Evolutionary conservation across 1,140 invertebrate genomes (phyloP), one percentile per base, ranked within the genome.

Genomic region (Cherax quadricarinatus): DNA sequence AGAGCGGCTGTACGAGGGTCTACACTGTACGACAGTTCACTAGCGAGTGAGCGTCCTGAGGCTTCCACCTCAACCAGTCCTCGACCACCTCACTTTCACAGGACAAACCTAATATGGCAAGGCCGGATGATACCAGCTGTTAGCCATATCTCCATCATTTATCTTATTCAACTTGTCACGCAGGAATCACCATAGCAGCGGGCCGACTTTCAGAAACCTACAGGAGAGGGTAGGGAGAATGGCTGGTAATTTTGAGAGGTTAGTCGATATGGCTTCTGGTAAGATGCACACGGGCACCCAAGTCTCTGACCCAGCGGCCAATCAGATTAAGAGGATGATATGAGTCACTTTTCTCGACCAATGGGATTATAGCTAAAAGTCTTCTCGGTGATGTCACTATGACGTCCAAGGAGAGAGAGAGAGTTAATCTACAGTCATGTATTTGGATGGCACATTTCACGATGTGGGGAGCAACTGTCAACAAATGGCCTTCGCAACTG

Each of bases 111-210:
- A 91, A 91, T 91, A 91, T 91, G 89, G 89, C 89, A 91, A 91
- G 89, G 89, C 89, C 89, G 89, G 89, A 73, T 70, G 89, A 86
- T 91, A 84, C 89, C 89, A 91, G 89, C 89, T 91, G 89, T 91
- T 86, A 49, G 41, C 85, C 78, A 82, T 81, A 86, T 87, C 73
- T 86, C 70, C n/a, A 6, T 70, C 85, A 57, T 91, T 57, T 73
- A 81, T 91, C 53, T 60, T 80, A 81, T 70, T 14, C 14, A 53
- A 51, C 57, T 30, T 51, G 51, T 73, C 30, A 82, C 60, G n/a
- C 75, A 10, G 30, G 3, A 14, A 48, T 80, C 21, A 18, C 21
- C 60, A 48, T 7, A 9, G 16, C 41, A 51, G 53, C 66, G 53
- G 5, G 30, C 18, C 60, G 62, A 41, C 84, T 91, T 91, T 86